phyloP scores from a whole-genome alignment of 2,888 invertebrate genomes.

The Parelbella ahira region DNA sequence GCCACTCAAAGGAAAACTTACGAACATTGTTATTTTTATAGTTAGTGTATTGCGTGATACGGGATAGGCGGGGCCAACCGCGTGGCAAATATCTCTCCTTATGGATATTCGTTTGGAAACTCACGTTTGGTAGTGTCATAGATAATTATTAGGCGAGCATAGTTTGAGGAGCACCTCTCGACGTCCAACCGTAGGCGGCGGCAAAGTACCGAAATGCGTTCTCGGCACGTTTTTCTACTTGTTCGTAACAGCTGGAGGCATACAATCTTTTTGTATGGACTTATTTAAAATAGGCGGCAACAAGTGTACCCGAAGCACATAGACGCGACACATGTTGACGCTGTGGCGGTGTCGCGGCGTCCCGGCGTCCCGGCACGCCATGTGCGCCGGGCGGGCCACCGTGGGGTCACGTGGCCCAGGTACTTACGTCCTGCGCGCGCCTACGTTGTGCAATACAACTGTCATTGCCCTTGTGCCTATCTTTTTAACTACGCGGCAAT shows the following conservation, averaged over 20 bases:
- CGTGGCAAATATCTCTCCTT: too few species aligned
- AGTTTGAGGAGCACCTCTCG: conserved; percentile 3
- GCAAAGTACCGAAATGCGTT: conserved; percentile 26
- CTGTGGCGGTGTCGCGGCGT: conserved; percentile 56
- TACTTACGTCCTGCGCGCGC: conserved; percentile 54
- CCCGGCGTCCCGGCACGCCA: conserved; percentile 41
- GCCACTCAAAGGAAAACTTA: too few species aligned
- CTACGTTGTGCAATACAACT: conserved; percentile 50
- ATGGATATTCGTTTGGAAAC: not conserved
- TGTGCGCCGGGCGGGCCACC: conserved; percentile 50
- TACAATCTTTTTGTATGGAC: conserved; percentile 39
- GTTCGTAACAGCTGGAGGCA: conserved; percentile 40
- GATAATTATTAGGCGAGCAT: conserved; percentile 17
- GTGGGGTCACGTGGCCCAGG: conserved; percentile 63
- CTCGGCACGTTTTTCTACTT: conserved; percentile 12
- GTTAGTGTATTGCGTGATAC: not conserved
- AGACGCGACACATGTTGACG: conserved; percentile 51
- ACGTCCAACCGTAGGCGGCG: conserved; percentile 21
- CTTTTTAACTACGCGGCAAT: conserved; percentile 17
- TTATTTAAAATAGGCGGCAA: conserved; percentile 39
- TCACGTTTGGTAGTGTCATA: conserved; percentile 11
- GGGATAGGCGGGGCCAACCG: too few species aligned
- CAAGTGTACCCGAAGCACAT: conserved; percentile 44
- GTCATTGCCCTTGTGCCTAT: conserved; percentile 24
- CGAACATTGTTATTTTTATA: not conserved